Evolutionary conservation across 2,113 vertebrate genomes (phyloP).

Genomic region (Cyprinodon brontotheroides): DNA sequence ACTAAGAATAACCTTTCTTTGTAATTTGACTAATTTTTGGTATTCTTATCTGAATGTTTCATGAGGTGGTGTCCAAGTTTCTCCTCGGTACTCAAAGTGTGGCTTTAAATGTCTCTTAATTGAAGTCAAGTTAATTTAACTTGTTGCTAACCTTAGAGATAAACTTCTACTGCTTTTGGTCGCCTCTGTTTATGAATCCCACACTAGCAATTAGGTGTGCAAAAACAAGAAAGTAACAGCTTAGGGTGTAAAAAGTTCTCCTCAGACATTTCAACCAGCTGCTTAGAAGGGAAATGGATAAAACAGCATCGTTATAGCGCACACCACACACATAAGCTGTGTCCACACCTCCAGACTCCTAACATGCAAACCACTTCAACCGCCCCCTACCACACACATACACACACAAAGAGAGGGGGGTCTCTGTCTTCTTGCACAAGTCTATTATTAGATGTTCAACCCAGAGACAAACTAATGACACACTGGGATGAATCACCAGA

Average conservation of each 20-base stretch:
- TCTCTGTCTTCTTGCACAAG: constrained; percentile 72
- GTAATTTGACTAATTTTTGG: neutral
- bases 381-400: constrained; percentile 49
- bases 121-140: neutral
- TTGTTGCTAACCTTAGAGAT: neutral
- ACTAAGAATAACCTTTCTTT: no score
- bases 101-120: neutral
- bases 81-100: neutral
- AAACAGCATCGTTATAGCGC: constrained; percentile 21
- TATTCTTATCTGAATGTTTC: neutral
- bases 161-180: neutral
- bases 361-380: constrained; percentile 50
- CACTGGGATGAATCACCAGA: constrained; percentile 75
- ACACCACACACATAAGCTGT: constrained; percentile 10
- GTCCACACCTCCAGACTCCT: constrained; percentile 37
- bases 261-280: constrained; percentile 49
- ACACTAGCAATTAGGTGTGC: no score
- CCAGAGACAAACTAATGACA: constrained; percentile 85
- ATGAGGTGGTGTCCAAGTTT: neutral
- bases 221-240: neutral
- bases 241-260: constrained; percentile 13
- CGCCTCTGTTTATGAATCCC: neutral
- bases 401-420: constrained; percentile 68
- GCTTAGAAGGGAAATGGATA: constrained; percentile 44
- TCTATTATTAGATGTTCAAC: constrained; percentile 85